Base-by-base conservation (phyloP, 2,888 invertebrate species). In the Brenthis ino region DNA sequence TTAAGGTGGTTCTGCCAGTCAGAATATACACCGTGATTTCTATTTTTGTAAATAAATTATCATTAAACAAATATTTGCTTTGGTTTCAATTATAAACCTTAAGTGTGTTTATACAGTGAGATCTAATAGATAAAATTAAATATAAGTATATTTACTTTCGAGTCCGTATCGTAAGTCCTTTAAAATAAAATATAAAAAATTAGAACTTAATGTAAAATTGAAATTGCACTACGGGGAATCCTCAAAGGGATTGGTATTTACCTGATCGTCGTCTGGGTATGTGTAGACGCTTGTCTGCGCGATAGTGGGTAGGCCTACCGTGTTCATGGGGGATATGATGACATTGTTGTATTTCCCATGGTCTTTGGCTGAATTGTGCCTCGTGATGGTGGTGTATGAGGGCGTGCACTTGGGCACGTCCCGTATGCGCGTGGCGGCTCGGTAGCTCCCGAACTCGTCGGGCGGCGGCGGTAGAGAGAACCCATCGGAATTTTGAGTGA, bases 31-130 rank as follows among this genome's bases (percentile, higher is more conserved):
- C 68, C 80, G 82, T 83, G 77, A 82, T 88, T 88, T 88, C 85
- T 90, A 91, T 88, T 91, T 90, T 91, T 92, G 90, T 91, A 91
- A 91, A 91, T 92, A 92, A 91, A 90, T 79, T 77, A 82, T 84
- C 68, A 76, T 68, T 55, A 55, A 69, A 55, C 51, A 50, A 37
- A 63, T 14, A 37, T 33, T 16, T 64, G 11, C 63, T 16, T 16
- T 16, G 37, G 20, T 74, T 72, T 69, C 43, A 64, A 69, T 69
- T 57, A 48, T 37, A 37, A 43, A 13, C 5, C 53, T 14, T 63
- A 33, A 53, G 61, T 55, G 55, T 16, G 12, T 60, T n/a, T 24
- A 33, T 58, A 65, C 51, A 65, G 53, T 53, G 63, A 63, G 63
- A 54, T 63, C 63, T 63, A 63, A 43, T 53, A 37, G 51, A 51